These are phyloP conservation scores for Setophaga petechia DNA, from an alignment of 2,113 vertebrate species.

Conservation along the genomic window DNA sequence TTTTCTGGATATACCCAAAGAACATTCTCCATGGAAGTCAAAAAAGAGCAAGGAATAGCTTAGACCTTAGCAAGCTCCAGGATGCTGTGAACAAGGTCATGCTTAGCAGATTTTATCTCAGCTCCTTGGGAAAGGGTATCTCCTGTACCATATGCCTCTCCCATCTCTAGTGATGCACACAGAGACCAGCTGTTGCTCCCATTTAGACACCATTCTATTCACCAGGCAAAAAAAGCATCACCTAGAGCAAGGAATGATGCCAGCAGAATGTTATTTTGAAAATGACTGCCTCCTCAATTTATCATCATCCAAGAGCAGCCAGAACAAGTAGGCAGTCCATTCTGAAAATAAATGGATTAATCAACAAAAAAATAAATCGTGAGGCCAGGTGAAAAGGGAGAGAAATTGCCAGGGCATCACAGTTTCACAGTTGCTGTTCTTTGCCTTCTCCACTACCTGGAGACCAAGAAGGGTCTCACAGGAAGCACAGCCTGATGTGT, in stretches of 20 bases:
- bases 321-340: background rate
- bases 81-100: background rate
- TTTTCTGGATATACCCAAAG: background rate
- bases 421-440: background rate
- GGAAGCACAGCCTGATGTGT: accelerated
- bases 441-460: background rate
- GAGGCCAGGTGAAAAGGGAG: background rate
- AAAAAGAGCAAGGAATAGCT: background rate
- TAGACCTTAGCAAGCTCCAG: background rate
- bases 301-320: background rate
- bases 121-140: background rate
- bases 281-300: background rate
- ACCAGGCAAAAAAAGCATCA: background rate
- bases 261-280: background rate
- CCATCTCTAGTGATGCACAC: background rate
- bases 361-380: background rate
- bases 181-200: background rate
- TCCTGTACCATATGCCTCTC: background rate
- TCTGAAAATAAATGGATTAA: background rate
- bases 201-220: background rate
- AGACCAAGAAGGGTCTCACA: background rate
- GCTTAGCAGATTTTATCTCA: background rate
- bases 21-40: background rate
- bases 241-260: background rate
- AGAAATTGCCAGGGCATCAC: background rate